These are phyloP conservation scores for Acronicta aceris DNA, from an alignment of 2,888 invertebrate genomes.

Conservation along the genomic window DNA sequence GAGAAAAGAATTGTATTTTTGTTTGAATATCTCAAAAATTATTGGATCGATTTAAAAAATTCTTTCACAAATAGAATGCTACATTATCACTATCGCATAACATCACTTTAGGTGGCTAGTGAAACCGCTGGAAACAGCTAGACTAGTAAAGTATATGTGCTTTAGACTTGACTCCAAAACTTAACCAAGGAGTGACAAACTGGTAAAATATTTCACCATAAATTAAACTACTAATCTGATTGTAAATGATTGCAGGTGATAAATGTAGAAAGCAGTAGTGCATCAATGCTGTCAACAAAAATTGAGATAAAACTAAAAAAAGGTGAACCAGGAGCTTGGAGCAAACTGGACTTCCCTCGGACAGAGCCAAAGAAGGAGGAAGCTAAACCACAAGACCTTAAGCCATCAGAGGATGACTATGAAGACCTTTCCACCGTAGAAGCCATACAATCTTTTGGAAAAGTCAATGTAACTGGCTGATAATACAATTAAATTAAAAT, in stretches of 20 bases:
- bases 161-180: no score
- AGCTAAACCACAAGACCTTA: slow-evolving; percentile 55
- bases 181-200: no score
- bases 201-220: no score
- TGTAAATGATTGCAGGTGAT: slow-evolving; percentile 91
- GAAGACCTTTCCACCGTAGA: slow-evolving; percentile 94
- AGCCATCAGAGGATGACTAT: slow-evolving; percentile 87
- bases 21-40: no score
- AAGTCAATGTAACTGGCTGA: slow-evolving; percentile 78
- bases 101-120: no score
- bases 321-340: slow-evolving; percentile 95
- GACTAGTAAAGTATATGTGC: no score
- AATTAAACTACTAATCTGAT: neutral
- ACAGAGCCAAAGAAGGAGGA: slow-evolving; percentile 64
- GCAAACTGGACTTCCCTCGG: slow-evolving; percentile 91
- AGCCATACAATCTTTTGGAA: slow-evolving; percentile 79
- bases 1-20: no score
- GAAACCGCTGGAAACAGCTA: no score
- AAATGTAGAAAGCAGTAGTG: slow-evolving; percentile 91
- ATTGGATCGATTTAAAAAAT: no score
- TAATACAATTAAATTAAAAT: slow-evolving; percentile 7
- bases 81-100: no score
- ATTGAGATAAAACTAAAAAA: slow-evolving; percentile 97
- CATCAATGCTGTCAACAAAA: slow-evolving; percentile 95
- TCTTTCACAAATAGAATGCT: no score